These are phyloP conservation scores for Albula glossodonta DNA, from an alignment of 2,113 vertebrate species.

Conservation along the genomic window DNA sequence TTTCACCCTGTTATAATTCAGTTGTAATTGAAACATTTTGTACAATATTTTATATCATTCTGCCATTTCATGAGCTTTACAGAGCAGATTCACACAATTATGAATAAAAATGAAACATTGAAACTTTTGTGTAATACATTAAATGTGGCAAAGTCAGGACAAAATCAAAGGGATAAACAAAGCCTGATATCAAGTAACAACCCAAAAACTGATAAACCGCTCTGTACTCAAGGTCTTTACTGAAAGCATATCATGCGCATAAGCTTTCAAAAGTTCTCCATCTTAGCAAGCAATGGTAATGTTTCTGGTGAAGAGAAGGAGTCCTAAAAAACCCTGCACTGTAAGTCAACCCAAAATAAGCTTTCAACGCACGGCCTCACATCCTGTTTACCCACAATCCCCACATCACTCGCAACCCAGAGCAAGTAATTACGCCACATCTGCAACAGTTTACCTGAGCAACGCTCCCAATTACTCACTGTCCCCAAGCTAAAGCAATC, in stretches of 20 bases:
- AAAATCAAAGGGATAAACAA: not conserved
- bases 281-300: not conserved
- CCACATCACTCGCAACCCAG: slow-evolving; percentile 38
- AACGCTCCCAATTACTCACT: slow-evolving; percentile 62
- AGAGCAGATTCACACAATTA: no score
- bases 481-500: slow-evolving; percentile 57
- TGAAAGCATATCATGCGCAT: no score
- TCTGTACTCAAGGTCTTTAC: not conserved
- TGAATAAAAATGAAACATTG: no score
- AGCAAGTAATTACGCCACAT: slow-evolving; percentile 64
- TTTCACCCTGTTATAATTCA: not conserved
- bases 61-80: no score
- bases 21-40: not conserved
- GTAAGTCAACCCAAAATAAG: not conserved
- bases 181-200: not conserved
- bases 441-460: slow-evolving; percentile 68
- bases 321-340: not conserved
- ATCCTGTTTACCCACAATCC: slow-evolving; percentile 25
- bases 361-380: slow-evolving; percentile 7
- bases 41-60: no score
- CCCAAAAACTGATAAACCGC: not conserved
- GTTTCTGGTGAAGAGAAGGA: not conserved
- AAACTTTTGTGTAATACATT: no score
- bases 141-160: not conserved
- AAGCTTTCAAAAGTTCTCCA: no score